phyloP scores from a whole-genome alignment of 2,888 invertebrate species.

The Drosophila affinis region DNA sequence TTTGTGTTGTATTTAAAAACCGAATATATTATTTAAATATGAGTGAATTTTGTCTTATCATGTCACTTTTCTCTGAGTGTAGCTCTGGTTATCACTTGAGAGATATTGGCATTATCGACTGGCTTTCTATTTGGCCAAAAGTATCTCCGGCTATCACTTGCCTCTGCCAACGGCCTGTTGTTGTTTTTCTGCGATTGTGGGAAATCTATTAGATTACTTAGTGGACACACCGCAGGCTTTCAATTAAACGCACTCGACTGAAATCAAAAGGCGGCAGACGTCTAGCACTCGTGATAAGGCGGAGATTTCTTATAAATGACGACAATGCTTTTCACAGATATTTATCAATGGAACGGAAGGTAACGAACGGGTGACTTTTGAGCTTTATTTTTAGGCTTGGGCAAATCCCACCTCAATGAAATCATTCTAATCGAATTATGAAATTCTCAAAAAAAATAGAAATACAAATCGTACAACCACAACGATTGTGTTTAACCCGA shows the following conservation, averaged over 20 bases:
- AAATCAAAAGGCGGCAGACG: slow-evolving; percentile 27
- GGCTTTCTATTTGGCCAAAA: neutral
- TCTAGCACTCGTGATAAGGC: slow-evolving; percentile 23
- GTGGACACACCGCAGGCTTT: slow-evolving; percentile 22
- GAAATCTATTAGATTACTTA: slow-evolving; percentile 32
- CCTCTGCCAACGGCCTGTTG: neutral
- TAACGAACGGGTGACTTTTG: slow-evolving; percentile 1
- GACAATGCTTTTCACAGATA: slow-evolving; percentile 7
- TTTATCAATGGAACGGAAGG: neutral
- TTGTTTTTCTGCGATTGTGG: slow-evolving; percentile 4
- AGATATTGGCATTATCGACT: neutral
- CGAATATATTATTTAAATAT: too few relatives aligned
- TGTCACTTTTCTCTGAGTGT: neutral
- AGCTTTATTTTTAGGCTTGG: slow-evolving; percentile 22
- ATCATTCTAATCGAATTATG: slow-evolving; percentile 29
- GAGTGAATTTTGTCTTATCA: too few relatives aligned
- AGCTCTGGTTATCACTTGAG: neutral
- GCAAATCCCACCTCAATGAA: slow-evolving; percentile 13
- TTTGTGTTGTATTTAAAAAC: too few relatives aligned
- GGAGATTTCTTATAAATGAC: slow-evolving; percentile 46
- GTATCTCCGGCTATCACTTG: slow-evolving; percentile 33
- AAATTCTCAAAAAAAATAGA: neutral
- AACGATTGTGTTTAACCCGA: slow-evolving; percentile 2
- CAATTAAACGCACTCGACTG: slow-evolving; percentile 53
- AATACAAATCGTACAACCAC: neutral